Percentiles rank a stretch among this genome's conserved stretches.
phyloP scores from a whole-genome alignment of 2,113 vertebrate genomes.

The Merops nubicus region DNA sequence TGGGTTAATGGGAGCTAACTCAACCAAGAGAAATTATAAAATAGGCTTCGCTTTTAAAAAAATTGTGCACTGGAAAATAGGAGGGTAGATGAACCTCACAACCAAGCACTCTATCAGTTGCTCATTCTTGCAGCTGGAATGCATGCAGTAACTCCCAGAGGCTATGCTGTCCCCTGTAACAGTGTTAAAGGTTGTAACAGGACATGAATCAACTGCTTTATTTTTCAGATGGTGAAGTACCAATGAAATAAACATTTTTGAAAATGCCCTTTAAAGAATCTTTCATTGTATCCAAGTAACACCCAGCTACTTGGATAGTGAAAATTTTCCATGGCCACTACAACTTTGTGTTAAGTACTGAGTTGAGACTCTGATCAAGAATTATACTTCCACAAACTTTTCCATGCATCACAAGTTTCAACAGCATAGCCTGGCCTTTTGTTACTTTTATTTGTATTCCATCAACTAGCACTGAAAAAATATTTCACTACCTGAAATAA shows the following conservation, averaged over 20 bases:
- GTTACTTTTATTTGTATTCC: neutral
- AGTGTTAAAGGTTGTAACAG: neutral
- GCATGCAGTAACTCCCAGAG: neutral
- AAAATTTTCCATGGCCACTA: neutral
- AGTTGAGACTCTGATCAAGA: neutral
- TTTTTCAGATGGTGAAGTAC: neutral
- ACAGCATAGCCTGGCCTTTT: neutral
- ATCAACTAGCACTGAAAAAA: neutral
- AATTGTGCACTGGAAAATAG: neutral
- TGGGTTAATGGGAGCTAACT: neutral
- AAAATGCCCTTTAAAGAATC: neutral
- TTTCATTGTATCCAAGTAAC: neutral
- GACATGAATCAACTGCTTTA: neutral
- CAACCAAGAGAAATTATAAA: neutral
- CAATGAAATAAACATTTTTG: neutral
- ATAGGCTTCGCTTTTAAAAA: neutral
- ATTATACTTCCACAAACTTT: neutral
- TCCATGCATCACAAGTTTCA: rapidly evolving
- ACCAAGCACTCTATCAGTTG: neutral
- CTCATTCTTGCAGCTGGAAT: neutral
- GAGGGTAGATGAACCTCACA: neutral
- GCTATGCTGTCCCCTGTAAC: neutral
- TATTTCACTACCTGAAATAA: neutral
- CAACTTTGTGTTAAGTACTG: neutral
- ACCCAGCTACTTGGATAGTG: neutral